phyloP scores from a whole-genome alignment of 2,113 vertebrate genomes.

The Lepus timidus region DNA sequence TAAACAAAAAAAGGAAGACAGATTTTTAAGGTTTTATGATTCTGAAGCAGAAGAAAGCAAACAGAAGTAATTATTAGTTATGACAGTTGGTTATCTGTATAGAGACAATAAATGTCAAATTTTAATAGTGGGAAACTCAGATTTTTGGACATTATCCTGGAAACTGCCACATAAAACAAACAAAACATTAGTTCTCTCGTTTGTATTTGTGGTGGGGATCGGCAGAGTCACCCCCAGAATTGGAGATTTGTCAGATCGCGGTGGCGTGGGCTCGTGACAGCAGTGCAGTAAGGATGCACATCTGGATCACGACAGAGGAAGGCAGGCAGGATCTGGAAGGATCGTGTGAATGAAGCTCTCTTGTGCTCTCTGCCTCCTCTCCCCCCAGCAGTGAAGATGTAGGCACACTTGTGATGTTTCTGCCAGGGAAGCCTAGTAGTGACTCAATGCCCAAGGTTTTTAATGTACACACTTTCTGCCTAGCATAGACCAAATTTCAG shows the following conservation, averaged over 20 bases:
- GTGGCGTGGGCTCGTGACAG: background rate
- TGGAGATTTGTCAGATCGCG: background rate
- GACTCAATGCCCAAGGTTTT: background rate
- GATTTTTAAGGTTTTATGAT: background rate
- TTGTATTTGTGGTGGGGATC: background rate
- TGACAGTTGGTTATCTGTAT: constrained; percentile 12
- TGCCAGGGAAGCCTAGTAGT: background rate
- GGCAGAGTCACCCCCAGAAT: background rate
- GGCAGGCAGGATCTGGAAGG: background rate
- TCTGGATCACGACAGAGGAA: background rate
- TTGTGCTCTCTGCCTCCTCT: background rate
- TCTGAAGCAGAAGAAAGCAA: constrained; percentile 33
- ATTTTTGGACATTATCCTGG: constrained; percentile 2
- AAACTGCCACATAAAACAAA: background rate
- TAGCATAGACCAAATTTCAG: background rate
- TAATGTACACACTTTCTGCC: background rate
- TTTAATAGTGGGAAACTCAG: constrained; percentile 1
- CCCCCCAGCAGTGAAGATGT: background rate
- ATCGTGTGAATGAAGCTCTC: background rate
- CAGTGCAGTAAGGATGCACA: background rate
- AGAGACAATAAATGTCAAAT: background rate
- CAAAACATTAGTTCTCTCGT: background rate
- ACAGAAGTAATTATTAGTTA: constrained; percentile 38
- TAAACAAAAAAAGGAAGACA: constrained; percentile 13
- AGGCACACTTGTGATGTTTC: background rate